A percentile compares a stretch with the other conserved stretches of the same genome.
Evolutionary conservation across 2,113 vertebrate genomes (phyloP).

Genomic region (Campylomormyrus tamandua): DNA sequence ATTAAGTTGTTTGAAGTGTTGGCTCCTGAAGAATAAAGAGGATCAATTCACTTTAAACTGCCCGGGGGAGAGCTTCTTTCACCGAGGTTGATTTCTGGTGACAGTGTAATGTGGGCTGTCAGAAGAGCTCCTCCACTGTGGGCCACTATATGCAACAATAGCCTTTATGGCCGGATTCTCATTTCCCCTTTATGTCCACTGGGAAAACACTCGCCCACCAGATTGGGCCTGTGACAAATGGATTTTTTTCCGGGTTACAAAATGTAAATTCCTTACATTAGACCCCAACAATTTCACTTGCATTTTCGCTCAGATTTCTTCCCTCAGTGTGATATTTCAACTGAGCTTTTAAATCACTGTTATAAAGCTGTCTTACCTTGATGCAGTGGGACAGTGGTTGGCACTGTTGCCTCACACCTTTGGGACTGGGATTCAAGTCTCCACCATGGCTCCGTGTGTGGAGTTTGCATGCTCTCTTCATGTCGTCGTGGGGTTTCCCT

Average conservation of each 20-base stretch:
- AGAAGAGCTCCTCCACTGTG: not conserved
- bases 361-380: not conserved
- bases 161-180: constrained; percentile 1
- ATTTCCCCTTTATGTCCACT: not conserved
- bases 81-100: constrained; percentile 1
- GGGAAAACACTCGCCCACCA: not conserved
- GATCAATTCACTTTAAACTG: constrained; percentile 18
- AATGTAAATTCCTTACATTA: constrained; percentile 3
- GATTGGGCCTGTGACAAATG: constrained; percentile 4
- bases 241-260: not conserved
- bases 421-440: not conserved
- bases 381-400: not conserved
- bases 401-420: not conserved
- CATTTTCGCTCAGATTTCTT: constrained; percentile 6
- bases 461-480: not conserved
- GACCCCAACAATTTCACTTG: not conserved
- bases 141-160: not conserved
- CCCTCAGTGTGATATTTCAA: not conserved
- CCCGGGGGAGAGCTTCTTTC: constrained; percentile 5
- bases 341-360: not conserved
- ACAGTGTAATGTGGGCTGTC: constrained; percentile 11
- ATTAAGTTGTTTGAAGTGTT: constrained; percentile 22
- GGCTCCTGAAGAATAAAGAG: constrained; percentile 20
- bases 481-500: not conserved
- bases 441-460: not conserved